Conservation (phyloP, 2,797 vertebrate genomes). For the Lophius americanus region DNA sequence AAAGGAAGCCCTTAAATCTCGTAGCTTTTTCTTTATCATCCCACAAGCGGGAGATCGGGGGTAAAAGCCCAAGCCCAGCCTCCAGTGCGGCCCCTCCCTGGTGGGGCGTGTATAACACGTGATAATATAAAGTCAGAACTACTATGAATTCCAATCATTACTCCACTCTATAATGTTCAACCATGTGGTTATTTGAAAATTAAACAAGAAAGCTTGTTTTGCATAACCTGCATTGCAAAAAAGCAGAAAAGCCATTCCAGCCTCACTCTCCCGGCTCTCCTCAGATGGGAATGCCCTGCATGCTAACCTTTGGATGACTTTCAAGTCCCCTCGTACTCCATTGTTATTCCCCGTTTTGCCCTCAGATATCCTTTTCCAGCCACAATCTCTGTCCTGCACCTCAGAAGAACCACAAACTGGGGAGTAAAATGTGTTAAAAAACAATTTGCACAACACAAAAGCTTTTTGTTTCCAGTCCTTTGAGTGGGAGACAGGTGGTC, state of each 20-base stretch:
- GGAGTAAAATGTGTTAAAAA: constrained; percentile 58
- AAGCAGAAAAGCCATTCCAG: no score
- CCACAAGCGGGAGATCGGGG: neutral
- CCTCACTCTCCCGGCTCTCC: constrained; percentile 25
- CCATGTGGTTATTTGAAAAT: no score
- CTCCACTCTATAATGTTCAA: no score
- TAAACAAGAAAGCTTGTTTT: no score
- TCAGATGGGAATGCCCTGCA: constrained; percentile 35
- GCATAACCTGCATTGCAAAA: no score
- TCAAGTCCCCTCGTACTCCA: constrained; percentile 46
- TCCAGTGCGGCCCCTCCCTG: no score
- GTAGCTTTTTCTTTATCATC: neutral
- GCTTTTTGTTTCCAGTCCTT: constrained; percentile 64
- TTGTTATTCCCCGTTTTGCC: constrained; percentile 54
- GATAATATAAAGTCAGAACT: no score
- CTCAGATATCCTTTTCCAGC: constrained; percentile 48
- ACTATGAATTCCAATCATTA: no score
- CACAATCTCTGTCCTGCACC: constrained; percentile 54
- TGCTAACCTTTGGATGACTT: constrained; percentile 70
- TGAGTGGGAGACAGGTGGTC: constrained; percentile 60
- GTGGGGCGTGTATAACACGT: no score
- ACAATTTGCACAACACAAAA: constrained; percentile 76
- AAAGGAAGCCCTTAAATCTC: no score
- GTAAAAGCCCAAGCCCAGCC: no score
- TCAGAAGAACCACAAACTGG: constrained; percentile 54